A percentile compares a stretch with the other conserved stretches of the same genome.
Evolutionary conservation across 2,888 invertebrate species (phyloP).

Genomic region (Melinopterus prodromus): DNA sequence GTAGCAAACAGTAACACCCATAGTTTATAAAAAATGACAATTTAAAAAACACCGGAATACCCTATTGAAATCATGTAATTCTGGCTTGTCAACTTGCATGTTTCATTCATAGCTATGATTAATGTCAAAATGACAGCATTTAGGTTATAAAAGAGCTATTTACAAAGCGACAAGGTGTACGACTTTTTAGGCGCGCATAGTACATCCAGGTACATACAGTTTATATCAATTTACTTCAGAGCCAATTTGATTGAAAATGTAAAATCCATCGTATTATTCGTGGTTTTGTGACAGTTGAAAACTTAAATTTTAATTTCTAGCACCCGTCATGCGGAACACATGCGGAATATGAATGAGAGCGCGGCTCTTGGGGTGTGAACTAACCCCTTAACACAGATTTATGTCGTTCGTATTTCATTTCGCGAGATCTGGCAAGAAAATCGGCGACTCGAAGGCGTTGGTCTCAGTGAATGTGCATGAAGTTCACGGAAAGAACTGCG

Average conservation of each 20-base stretch:
- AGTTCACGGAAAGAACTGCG: conserved; percentile 20
- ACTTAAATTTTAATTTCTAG: conserved; percentile 24
- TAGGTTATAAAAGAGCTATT: no score
- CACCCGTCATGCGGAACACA: conserved; percentile 16
- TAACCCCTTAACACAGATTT: conserved; percentile 21
- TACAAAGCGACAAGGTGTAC: no score
- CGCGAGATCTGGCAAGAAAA: conserved; percentile 25
- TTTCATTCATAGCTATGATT: no score
- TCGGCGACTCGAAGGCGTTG: conserved; percentile 23
- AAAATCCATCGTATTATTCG: neutral
- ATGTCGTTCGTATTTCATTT: conserved; percentile 24
- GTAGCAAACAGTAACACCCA: no score
- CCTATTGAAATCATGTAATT: no score
- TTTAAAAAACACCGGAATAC: no score
- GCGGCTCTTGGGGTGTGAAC: conserved; percentile 12
- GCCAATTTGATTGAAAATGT: neutral
- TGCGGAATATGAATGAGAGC: conserved; percentile 16
- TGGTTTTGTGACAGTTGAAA: neutral
- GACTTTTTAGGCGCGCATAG: no score
- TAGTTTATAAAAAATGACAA: no score
- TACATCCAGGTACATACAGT: no score
- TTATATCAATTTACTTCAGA: no score
- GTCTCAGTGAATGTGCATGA: conserved; percentile 15
- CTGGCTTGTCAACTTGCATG: no score
- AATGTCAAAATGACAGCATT: no score